Conservation (phyloP, 2,888 invertebrate genomes). For the Electrophaes corylata region DNA sequence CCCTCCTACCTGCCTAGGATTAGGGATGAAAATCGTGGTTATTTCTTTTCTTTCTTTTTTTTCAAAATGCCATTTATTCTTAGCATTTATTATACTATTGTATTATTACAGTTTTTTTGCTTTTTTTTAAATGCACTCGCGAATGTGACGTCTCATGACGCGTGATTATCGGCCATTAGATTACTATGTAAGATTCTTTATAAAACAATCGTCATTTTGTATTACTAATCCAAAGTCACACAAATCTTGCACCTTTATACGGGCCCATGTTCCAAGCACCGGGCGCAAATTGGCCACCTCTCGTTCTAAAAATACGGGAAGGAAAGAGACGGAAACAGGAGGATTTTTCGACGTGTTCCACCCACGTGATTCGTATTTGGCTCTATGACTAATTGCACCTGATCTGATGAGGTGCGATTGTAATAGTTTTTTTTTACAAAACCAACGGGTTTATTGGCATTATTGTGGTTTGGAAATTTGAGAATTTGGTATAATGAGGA, state of each 20-base stretch:
- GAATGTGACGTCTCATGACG: no score
- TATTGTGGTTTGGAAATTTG: background rate
- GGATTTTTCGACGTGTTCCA: constrained; percentile 29
- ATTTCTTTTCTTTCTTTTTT: no score
- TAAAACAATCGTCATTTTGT: constrained; percentile 14
- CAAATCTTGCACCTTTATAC: constrained; percentile 44
- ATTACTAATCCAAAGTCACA: constrained; percentile 25
- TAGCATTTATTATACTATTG: no score
- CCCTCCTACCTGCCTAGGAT: no score
- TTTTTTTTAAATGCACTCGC: no score
- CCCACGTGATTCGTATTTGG: constrained; percentile 51
- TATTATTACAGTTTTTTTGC: no score
- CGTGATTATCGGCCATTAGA: background rate
- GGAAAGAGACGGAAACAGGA: constrained; percentile 39
- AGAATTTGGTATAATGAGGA: background rate
- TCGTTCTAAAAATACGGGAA: constrained; percentile 33
- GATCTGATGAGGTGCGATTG: constrained; percentile 41
- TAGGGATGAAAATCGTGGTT: no score
- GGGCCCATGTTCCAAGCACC: constrained; percentile 48
- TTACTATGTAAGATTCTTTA: constrained; percentile 15
- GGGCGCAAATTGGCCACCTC: constrained; percentile 48
- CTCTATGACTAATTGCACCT: constrained; percentile 53
- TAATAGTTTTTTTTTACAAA: constrained; percentile 2
- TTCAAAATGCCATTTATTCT: no score
- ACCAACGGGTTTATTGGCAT: background rate